phyloP scores from a whole-genome alignment of 1,140 invertebrate species.

The Campodea augens region DNA sequence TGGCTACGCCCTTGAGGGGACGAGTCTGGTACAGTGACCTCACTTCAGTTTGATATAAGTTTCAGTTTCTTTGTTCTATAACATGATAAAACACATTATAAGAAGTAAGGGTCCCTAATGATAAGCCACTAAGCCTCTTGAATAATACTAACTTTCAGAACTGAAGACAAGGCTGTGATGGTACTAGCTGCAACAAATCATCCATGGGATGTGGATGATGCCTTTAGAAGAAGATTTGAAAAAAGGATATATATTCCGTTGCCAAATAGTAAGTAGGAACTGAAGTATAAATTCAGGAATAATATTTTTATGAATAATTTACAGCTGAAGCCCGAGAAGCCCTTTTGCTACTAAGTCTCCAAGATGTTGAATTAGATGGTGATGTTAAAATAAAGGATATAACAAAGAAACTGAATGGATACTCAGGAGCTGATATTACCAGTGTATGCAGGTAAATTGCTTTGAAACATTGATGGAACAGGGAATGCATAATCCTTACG shows the following conservation, averaged over 20 bases:
- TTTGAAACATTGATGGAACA: not conserved
- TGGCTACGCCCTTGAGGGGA: no score
- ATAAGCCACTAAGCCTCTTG: no score
- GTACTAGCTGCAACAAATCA: constrained; percentile 53
- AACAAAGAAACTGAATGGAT: constrained; percentile 35
- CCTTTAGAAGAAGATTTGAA: constrained; percentile 41
- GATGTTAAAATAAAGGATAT: constrained; percentile 31
- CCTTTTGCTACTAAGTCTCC: no score
- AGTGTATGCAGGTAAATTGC: constrained; percentile 35
- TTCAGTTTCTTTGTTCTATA: no score
- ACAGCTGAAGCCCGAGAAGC: constrained; percentile 20
- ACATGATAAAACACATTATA: no score
- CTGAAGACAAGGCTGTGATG: constrained; percentile 37
- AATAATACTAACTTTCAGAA: no score
- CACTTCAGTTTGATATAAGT: no score
- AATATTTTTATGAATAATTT: not conserved
- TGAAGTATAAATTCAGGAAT: no score
- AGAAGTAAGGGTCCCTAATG: no score
- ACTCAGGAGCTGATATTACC: constrained; percentile 44
- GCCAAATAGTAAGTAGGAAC: no score
- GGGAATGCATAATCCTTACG: constrained; percentile 1
- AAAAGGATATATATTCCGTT: constrained; percentile 46
- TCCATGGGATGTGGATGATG: constrained; percentile 56
- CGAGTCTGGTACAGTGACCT: no score
- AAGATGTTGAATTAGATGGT: no score